phyloP scores from a whole-genome alignment of 2,888 invertebrate species.

The Pheosia gnoma region DNA sequence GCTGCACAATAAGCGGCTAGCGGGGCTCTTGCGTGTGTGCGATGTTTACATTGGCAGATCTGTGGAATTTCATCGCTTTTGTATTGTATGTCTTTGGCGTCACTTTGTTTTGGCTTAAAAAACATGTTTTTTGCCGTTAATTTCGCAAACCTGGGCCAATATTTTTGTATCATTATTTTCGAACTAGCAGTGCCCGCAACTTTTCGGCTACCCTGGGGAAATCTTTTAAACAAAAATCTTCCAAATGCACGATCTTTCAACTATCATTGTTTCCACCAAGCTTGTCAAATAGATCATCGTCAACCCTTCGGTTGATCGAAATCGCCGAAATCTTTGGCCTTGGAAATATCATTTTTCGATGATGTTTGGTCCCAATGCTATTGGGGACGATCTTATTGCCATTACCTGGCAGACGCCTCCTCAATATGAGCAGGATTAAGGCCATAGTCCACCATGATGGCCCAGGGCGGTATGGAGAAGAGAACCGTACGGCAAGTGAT shows the following conservation, averaged over 20 bases:
- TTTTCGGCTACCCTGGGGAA: too few relatives aligned
- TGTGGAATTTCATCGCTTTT: conserved; percentile 44
- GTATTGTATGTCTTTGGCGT: conserved; percentile 34
- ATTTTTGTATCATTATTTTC: neutral
- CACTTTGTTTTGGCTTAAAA: conserved; percentile 13
- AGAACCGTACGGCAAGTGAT: too few relatives aligned
- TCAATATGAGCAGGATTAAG: too few relatives aligned
- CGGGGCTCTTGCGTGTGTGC: conserved; percentile 24
- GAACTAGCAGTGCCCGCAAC: too few relatives aligned
- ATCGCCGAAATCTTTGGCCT: neutral
- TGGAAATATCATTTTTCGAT: neutral
- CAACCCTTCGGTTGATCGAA: neutral
- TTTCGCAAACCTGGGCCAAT: neutral
- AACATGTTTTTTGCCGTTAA: conserved; percentile 8
- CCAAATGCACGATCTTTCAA: neutral
- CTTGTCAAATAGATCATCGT: neutral
- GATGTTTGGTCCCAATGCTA: too few relatives aligned
- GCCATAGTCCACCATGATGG: too few relatives aligned
- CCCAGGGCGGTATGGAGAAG: too few relatives aligned
- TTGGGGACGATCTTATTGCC: too few relatives aligned
- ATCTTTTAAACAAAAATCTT: too few relatives aligned
- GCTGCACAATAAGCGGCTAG: neutral
- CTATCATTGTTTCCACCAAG: neutral
- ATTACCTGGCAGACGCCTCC: too few relatives aligned
- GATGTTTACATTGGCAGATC: conserved; percentile 42